Percentiles rank a stretch among this genome's conserved stretches.
phyloP scores from a whole-genome alignment of 2,113 vertebrate species.

The Spea multiplicata region DNA sequence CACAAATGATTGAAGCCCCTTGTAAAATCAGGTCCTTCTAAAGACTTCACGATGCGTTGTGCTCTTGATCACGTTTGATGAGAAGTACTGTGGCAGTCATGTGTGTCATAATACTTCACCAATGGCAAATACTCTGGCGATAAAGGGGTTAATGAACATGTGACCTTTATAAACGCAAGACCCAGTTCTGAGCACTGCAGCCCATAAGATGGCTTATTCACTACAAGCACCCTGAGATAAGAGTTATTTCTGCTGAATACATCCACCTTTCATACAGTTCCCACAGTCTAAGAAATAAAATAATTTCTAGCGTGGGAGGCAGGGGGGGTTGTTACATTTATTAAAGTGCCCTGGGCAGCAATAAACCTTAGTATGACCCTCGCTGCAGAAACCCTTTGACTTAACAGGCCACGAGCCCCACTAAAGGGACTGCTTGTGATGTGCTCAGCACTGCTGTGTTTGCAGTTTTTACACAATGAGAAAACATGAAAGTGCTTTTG shows the following conservation, averaged over 20 bases:
- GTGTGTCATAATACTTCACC: no score
- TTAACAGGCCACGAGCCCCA: constrained; percentile 43
- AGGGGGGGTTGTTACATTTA: constrained; percentile 23
- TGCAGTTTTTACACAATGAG: constrained; percentile 6
- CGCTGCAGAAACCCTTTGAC: constrained; percentile 39
- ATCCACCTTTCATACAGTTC: constrained; percentile 38
- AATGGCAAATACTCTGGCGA: neutral
- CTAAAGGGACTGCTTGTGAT: constrained; percentile 20
- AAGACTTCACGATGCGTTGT: no score
- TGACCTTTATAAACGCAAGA: neutral
- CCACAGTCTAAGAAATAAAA: constrained; percentile 45
- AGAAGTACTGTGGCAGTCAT: no score
- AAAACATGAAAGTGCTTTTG: neutral
- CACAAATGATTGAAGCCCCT: no score
- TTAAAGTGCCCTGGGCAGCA: constrained; percentile 43
- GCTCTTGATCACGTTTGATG: no score
- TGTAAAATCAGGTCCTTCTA: no score
- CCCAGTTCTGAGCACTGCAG: neutral
- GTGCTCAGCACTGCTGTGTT: constrained; percentile 25
- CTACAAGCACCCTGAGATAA: neutral
- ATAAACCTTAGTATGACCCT: constrained; percentile 45
- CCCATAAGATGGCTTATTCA: neutral
- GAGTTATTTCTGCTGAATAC: constrained; percentile 8
- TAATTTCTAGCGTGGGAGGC: constrained; percentile 38
- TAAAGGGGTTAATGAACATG: neutral